phyloP scores from a whole-genome alignment of 2,797 vertebrate species.

The Falco berigora region DNA sequence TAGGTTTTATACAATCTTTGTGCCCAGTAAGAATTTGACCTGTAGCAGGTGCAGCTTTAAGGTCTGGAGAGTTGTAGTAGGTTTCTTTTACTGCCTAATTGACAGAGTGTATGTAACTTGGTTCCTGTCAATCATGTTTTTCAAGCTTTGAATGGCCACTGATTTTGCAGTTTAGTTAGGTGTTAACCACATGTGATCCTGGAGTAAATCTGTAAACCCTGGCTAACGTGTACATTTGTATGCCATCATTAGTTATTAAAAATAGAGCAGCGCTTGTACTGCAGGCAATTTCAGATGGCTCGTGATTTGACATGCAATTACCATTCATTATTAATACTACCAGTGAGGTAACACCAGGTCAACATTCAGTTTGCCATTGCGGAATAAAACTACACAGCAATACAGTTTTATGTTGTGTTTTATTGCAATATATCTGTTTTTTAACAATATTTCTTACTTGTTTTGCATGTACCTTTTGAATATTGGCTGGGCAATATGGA shows the following conservation, averaged over 20 bases:
- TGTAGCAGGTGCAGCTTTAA: not conserved
- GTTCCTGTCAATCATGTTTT: accelerated
- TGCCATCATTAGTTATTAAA: not conserved
- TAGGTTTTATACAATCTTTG: not conserved
- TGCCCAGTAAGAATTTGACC: not conserved
- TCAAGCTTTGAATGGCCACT: not conserved
- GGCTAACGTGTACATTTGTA: not conserved
- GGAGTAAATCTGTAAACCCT: not conserved
- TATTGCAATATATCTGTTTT: not conserved
- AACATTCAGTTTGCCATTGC: not conserved
- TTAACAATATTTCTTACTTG: not conserved
- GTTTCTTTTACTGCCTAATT: not conserved
- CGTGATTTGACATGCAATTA: not conserved
- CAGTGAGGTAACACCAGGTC: not conserved
- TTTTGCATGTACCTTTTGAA: not conserved
- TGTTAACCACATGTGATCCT: not conserved
- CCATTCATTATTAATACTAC: not conserved
- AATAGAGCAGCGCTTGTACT: not conserved
- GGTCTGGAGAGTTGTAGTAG: not conserved
- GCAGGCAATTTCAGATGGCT: not conserved
- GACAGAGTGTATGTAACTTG: not conserved
- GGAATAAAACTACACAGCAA: not conserved
- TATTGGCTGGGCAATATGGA: not conserved
- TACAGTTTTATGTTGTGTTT: not conserved
- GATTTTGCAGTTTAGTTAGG: not conserved